Evolutionary conservation across 2,797 vertebrate species (phyloP).

Genomic region (Karalla daura): DNA sequence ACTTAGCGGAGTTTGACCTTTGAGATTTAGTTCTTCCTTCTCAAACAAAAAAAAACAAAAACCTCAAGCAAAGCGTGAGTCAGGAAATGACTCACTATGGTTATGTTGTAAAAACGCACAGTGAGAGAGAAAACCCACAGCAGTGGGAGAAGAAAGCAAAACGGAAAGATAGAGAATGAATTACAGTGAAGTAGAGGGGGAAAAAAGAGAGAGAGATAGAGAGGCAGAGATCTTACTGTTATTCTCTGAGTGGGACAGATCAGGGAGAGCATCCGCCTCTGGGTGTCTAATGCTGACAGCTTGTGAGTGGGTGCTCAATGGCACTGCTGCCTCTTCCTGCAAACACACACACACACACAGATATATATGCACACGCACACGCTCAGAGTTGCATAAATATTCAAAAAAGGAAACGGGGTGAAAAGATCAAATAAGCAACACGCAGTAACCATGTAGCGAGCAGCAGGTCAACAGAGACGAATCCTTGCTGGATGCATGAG

Average conservation of each 20-base stretch:
- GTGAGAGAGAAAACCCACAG: constrained; percentile 23
- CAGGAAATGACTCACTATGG: constrained; percentile 58
- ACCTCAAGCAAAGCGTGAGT: constrained; percentile 38
- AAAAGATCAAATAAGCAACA: constrained; percentile 53
- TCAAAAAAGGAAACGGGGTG: constrained; percentile 18
- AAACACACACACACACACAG: constrained; percentile 37
- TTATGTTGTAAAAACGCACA: constrained; percentile 26
- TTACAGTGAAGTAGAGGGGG: too few relatives aligned
- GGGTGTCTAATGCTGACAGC: constrained; percentile 52
- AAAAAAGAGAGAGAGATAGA: not conserved
- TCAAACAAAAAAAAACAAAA: constrained; percentile 33
- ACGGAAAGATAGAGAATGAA: constrained; percentile 9
- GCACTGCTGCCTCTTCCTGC: constrained; percentile 68
- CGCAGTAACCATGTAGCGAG: constrained; percentile 28
- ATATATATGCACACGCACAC: too few relatives aligned
- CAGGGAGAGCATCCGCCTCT: constrained; percentile 63
- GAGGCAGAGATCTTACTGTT: constrained; percentile 79
- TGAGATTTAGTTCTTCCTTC: constrained; percentile 6
- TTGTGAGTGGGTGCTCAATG: constrained; percentile 66
- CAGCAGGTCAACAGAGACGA: constrained; percentile 40
- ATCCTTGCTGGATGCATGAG: constrained; percentile 25
- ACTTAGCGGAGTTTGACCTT: constrained; percentile 15
- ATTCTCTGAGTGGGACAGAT: constrained; percentile 70
- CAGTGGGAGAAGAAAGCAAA: constrained; percentile 27
- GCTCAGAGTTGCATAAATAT: constrained; percentile 44